Percentiles rank a stretch among this genome's conserved stretches.
Evolutionary conservation across 1,140 invertebrate genomes (phyloP).

Genomic region (Caenorhabditis tropicalis): DNA sequence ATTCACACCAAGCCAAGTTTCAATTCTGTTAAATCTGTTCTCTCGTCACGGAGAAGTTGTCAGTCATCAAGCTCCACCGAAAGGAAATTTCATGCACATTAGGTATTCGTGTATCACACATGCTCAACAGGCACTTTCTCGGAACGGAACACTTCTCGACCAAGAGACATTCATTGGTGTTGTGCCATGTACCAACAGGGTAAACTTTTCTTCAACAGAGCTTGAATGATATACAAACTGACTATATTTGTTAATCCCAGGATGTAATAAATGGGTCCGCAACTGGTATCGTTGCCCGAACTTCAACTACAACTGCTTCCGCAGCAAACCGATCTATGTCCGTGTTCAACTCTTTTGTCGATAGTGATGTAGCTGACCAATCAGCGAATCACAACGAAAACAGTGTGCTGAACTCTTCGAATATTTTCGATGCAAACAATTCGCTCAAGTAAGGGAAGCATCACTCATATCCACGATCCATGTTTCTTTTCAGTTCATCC

Average conservation of each 20-base stretch:
- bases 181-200: conserved; percentile 26
- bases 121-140: conserved; percentile 30
- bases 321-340: neutral
- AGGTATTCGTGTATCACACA: conserved; percentile 32
- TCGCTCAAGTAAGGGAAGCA: neutral
- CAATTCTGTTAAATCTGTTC: conserved; percentile 19
- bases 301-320: neutral
- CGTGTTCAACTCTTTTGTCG: conserved; percentile 2
- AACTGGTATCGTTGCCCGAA: neutral
- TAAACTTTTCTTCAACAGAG: too few relatives aligned
- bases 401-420: conserved; percentile 10
- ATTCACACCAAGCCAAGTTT: conserved; percentile 4
- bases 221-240: too few relatives aligned
- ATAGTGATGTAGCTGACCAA: neutral
- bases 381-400: neutral
- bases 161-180: conserved; percentile 19
- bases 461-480: neutral
- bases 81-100: conserved; percentile 36
- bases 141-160: conserved; percentile 33
- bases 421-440: conserved; percentile 10
- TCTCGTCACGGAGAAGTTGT: conserved; percentile 41
- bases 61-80: conserved; percentile 28
- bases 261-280: neutral
- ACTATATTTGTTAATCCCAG: neutral
- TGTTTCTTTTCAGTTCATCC: neutral